Conservation (phyloP, 2,888 invertebrate genomes). For the Drosophila silvestris region DNA sequence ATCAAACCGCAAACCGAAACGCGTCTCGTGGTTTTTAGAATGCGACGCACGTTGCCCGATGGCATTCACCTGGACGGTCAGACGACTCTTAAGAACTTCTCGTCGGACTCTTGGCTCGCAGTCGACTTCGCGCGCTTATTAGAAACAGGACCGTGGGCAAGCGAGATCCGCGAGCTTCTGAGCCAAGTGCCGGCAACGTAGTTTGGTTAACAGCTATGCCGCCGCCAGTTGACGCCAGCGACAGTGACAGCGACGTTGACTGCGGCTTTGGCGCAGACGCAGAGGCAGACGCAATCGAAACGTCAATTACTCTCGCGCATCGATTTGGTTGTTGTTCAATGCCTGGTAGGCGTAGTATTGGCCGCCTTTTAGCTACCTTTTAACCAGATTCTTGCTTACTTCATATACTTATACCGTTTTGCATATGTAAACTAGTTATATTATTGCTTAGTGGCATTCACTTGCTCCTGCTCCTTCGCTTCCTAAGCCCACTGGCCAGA, state of each 20-base stretch:
- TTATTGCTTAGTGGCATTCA: constrained; percentile 15
- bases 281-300: constrained; percentile 41
- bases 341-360: constrained; percentile 49
- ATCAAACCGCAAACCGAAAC: constrained; percentile 58
- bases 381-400: constrained; percentile 7
- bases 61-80: constrained; percentile 76
- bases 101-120: constrained; percentile 39
- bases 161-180: constrained; percentile 76
- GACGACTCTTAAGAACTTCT: constrained; percentile 43
- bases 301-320: constrained; percentile 68
- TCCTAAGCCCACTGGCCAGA: constrained; percentile 3
- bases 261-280: constrained; percentile 23
- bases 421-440: constrained; percentile 50
- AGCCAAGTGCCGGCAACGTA: constrained; percentile 59
- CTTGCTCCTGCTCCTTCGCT: constrained; percentile 31
- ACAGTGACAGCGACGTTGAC: constrained; percentile 43
- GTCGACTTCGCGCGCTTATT: constrained; percentile 51
- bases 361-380: constrained; percentile 40
- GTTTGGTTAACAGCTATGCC: constrained; percentile 79
- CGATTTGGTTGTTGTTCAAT: constrained; percentile 43
- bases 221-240: constrained; percentile 26
- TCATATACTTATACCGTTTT: constrained; percentile 33
- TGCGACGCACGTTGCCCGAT: constrained; percentile 72
- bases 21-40: constrained; percentile 54
- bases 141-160: constrained; percentile 72